phyloP scores from a whole-genome alignment of 2,888 invertebrate genomes.

The Tanytarsus gracilentus region DNA sequence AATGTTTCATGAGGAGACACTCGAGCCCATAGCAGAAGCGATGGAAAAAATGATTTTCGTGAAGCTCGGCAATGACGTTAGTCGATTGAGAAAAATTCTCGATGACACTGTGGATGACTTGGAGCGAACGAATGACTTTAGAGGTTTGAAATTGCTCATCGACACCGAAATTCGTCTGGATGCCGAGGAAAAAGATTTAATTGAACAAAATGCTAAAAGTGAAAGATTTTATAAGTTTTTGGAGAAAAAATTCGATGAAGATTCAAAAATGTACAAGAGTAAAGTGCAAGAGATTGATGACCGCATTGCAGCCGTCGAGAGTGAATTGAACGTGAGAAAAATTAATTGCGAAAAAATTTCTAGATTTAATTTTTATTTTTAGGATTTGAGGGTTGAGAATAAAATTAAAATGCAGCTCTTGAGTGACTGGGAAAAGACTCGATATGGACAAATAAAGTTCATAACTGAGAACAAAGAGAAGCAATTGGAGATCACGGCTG shows the following conservation, averaged over 20 bases:
- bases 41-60: constrained; percentile 28
- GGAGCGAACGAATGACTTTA: constrained; percentile 21
- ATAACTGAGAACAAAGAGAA: constrained; percentile 28
- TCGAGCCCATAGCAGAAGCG: constrained; percentile 26
- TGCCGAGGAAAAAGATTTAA: constrained; percentile 16
- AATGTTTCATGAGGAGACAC: constrained; percentile 24
- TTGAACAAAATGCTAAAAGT: constrained; percentile 22
- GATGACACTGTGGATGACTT: constrained; percentile 20
- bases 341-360: neutral
- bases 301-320: constrained; percentile 15
- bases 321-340: constrained; percentile 11
- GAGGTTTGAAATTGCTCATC: constrained; percentile 10
- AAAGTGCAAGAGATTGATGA: constrained; percentile 26
- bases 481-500: constrained; percentile 9
- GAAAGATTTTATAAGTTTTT: constrained; percentile 20
- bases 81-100: constrained; percentile 19
- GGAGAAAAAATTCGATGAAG: constrained; percentile 28
- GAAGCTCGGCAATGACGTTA: constrained; percentile 23
- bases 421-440: constrained; percentile 17
- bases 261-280: constrained; percentile 20
- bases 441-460: constrained; percentile 25
- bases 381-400: constrained; percentile 24
- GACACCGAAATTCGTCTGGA: constrained; percentile 28
- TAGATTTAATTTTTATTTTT: neutral
- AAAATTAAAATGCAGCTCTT: constrained; percentile 23